Conservation (phyloP, 2,113 vertebrate genomes). For the Sylvia atricapilla region DNA sequence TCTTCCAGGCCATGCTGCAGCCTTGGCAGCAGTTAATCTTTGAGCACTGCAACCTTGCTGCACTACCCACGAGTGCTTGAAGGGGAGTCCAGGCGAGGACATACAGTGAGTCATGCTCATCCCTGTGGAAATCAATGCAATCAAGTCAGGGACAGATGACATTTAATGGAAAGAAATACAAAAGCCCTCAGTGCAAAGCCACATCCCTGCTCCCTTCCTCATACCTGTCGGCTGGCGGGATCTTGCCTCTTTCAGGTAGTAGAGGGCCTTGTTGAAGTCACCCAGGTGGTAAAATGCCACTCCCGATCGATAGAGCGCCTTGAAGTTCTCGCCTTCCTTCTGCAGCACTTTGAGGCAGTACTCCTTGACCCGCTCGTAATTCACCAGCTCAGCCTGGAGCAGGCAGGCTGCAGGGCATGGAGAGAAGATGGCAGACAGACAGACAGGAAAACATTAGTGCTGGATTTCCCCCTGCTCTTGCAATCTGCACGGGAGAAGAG, state of each 20-base stretch:
- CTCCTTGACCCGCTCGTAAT: constrained; percentile 97
- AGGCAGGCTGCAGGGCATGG: constrained; percentile 82
- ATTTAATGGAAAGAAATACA: not conserved
- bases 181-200: not conserved
- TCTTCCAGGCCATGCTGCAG: not conserved
- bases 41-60: not conserved
- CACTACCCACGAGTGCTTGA: not conserved
- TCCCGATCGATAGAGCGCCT: constrained; percentile 94
- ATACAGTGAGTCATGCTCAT: not conserved
- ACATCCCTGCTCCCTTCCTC: not conserved
- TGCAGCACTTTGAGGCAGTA: constrained; percentile 97
- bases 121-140: not conserved
- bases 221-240: constrained; percentile 93
- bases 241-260: constrained; percentile 96
- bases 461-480: not conserved
- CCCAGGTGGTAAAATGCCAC: constrained; percentile 98
- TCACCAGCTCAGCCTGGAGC: constrained; percentile 97
- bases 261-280: constrained; percentile 94
- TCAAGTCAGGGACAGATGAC: not conserved
- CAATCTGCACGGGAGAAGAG: not conserved
- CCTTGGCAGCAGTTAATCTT: not conserved
- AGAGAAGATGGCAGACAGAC: not conserved
- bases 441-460: not conserved
- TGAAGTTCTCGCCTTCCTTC: constrained; percentile 97
- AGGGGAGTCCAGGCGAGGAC: not conserved